Conservation (phyloP, 2,797 vertebrate genomes). For the Gymnothorax reevesii region DNA sequence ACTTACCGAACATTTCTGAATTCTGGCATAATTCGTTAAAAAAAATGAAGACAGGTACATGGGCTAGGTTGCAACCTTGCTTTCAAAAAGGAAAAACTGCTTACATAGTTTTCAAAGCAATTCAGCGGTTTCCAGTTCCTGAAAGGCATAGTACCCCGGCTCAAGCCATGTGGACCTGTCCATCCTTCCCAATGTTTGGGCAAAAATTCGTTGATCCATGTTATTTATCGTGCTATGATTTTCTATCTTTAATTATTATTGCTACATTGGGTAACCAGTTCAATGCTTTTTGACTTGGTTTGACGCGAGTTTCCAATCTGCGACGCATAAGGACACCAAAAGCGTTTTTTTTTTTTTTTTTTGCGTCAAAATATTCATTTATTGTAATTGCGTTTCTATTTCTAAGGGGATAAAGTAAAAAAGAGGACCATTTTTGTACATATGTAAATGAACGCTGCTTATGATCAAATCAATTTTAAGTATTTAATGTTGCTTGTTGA, state of each 20-base stretch:
- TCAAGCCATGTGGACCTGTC: slow-evolving; percentile 11
- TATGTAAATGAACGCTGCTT: slow-evolving; percentile 81
- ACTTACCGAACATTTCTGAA: slow-evolving; percentile 42
- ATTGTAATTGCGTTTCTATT: not conserved
- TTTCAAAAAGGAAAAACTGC: slow-evolving; percentile 24
- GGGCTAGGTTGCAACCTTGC: slow-evolving; percentile 28
- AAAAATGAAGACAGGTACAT: slow-evolving; percentile 1
- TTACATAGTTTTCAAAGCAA: slow-evolving; percentile 51
- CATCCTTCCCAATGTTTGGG: not conserved
- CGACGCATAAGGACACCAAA: not conserved
- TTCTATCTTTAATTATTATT: slow-evolving; percentile 9
- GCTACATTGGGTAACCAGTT: slow-evolving; percentile 1
- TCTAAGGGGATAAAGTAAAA: slow-evolving; percentile 39
- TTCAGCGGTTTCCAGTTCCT: slow-evolving; percentile 59
- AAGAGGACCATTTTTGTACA: slow-evolving; percentile 88
- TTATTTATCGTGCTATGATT: slow-evolving; percentile 8
- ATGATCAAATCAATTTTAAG: slow-evolving; percentile 49
- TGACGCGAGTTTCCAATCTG: not conserved
- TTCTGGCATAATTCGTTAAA: slow-evolving; percentile 39
- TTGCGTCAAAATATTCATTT: slow-evolving; percentile 3
- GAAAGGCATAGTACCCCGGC: slow-evolving; percentile 37
- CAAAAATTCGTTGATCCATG: not conserved
- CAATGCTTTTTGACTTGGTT: slow-evolving; percentile 1
- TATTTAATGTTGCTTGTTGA: slow-evolving; percentile 76
- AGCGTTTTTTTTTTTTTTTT: not conserved